Percentiles rank a stretch among this genome's conserved stretches.
These are phyloP conservation scores for Timandra comae DNA, from an alignment of 2,888 invertebrate species.

Conservation along the genomic window DNA sequence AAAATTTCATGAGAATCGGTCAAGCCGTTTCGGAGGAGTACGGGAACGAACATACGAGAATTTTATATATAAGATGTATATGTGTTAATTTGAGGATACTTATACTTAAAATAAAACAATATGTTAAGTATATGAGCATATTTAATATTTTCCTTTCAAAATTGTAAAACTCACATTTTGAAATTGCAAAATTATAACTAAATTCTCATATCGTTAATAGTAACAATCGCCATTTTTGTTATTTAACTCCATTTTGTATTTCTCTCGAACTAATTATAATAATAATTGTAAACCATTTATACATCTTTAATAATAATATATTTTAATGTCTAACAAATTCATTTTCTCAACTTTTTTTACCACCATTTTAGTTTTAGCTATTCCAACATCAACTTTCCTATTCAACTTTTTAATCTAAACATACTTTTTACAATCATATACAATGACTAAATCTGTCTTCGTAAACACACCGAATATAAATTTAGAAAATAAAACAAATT, in stretches of 20 bases:
- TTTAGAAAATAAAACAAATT: conserved; percentile 66
- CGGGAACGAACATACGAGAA: too few species aligned
- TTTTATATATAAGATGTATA: too few species aligned
- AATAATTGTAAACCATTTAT: conserved; percentile 75
- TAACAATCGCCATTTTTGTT: conserved; percentile 72
- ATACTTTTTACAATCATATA: conserved; percentile 71
- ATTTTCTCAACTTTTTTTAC: conserved; percentile 66
- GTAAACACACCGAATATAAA: conserved; percentile 55
- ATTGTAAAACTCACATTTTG: conserved; percentile 78
- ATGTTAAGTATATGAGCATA: conserved; percentile 69
- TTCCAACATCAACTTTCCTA: conserved; percentile 70
- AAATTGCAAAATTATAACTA: conserved; percentile 77
- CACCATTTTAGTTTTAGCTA: conserved; percentile 58
- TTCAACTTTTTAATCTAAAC: conserved; percentile 68
- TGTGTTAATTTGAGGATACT: too few species aligned
- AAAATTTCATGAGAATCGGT: too few species aligned
- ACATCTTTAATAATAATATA: conserved; percentile 76
- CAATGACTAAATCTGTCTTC: conserved; percentile 53
- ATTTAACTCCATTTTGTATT: conserved; percentile 58
- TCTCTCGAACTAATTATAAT: conserved; percentile 71
- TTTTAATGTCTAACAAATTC: conserved; percentile 76
- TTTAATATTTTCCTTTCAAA: conserved; percentile 77
- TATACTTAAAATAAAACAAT: conserved; percentile 41
- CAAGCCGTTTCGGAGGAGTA: too few species aligned
- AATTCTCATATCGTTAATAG: conserved; percentile 76